Evolutionary conservation across 2,797 vertebrate species (phyloP).

Genomic region (Naso thynnoides): DNA sequence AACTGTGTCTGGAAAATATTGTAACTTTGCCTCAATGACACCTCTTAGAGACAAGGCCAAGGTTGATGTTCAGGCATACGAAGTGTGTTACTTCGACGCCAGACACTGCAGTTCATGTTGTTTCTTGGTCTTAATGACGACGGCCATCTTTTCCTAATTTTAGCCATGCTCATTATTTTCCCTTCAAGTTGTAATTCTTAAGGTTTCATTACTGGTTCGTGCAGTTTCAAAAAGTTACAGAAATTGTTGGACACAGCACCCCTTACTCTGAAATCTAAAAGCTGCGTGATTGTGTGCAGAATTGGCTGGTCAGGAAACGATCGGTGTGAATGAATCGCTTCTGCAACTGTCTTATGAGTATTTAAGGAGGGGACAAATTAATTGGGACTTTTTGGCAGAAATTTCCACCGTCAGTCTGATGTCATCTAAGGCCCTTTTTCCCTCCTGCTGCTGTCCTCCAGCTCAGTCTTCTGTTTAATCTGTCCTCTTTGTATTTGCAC

Average conservation of each 20-base stretch:
- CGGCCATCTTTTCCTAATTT: not conserved
- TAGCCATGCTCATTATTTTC: not conserved
- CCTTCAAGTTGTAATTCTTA: not conserved
- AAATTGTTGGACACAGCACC: not conserved
- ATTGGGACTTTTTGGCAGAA: not conserved
- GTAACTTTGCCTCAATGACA: not conserved
- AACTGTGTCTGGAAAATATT: not conserved
- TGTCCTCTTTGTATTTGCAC: constrained; percentile 1
- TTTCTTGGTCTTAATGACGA: not conserved
- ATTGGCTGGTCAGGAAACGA: not conserved
- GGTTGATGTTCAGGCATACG: not conserved
- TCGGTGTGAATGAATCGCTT: not conserved
- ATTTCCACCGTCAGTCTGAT: constrained; percentile 1
- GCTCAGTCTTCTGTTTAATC: constrained; percentile 1
- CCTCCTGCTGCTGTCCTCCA: not conserved
- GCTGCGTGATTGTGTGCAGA: too few species aligned
- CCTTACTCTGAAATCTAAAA: too few species aligned
- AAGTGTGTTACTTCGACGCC: not conserved
- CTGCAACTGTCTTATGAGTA: not conserved
- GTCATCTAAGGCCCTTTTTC: not conserved
- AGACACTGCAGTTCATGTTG: not conserved
- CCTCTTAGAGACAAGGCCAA: not conserved
- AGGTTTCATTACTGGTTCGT: not conserved
- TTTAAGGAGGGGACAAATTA: not conserved
- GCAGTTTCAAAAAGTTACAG: not conserved